phyloP scores from a whole-genome alignment of 2,888 invertebrate species.

The Phortica magna region DNA sequence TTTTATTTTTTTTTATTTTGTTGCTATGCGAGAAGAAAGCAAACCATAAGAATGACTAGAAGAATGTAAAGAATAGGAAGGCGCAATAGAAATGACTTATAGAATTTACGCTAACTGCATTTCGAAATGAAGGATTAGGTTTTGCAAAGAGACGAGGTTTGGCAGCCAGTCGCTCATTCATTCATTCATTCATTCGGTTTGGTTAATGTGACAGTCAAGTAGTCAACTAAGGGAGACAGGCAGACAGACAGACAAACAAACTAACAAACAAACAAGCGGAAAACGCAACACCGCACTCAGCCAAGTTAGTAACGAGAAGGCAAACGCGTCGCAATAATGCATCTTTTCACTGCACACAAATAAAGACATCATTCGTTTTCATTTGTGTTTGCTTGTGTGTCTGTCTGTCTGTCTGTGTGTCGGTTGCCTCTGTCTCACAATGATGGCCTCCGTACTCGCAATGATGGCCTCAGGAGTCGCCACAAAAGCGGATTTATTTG shows the following conservation, averaged over 20 bases:
- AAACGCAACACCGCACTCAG: background rate
- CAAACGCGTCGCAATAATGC: conserved; percentile 1
- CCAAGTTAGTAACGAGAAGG: background rate
- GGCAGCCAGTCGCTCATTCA: conserved; percentile 42
- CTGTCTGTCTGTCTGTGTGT: background rate
- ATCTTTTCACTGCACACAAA: conserved; percentile 27
- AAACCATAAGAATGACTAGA: conserved; percentile 2
- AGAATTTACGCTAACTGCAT: conserved; percentile 34
- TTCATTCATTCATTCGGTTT: conserved; percentile 48
- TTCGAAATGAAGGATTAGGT: background rate
- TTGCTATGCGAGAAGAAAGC: background rate
- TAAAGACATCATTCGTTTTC: conserved; percentile 26
- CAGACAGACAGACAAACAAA: background rate
- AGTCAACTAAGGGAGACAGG: background rate
- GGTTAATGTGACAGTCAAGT: conserved; percentile 39
- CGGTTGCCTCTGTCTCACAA: conserved; percentile 42
- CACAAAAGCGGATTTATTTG: conserved; percentile 26
- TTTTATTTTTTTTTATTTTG: background rate
- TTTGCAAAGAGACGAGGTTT: conserved; percentile 40
- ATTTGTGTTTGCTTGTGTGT: conserved; percentile 32
- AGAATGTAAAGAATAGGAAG: background rate
- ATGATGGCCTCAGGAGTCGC: conserved; percentile 17
- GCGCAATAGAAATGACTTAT: conserved; percentile 14
- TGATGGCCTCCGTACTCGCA: background rate
- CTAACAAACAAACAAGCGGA: background rate